Base-by-base conservation (phyloP, 2,113 vertebrate species). In the Pedetes capensis region DNA sequence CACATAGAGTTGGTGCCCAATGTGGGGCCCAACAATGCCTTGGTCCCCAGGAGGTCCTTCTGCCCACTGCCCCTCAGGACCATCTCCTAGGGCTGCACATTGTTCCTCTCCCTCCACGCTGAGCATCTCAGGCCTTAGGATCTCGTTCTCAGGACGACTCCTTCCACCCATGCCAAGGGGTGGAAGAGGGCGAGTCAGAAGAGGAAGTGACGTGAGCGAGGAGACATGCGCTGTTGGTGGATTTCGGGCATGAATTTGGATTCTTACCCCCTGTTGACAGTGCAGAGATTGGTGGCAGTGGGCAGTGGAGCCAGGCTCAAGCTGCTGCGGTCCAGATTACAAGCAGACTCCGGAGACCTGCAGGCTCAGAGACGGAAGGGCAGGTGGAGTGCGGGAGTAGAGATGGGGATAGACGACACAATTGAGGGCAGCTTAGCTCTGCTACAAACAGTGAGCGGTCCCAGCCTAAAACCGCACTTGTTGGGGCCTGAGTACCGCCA, bases 381-480 rank as follows among this genome's bases (percentile, higher is more conserved):
- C n/a, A 32, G 55, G 13, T 0, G 8, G 37, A 51, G 49, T 1
- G 23, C 3, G 1, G 8, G 42, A 0, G 0, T 13, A 13, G 27
- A 3, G 39, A 18, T 3, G 0, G 1, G 20, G 39, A 11, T 8
- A 8, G 6, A 8, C 34, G 8, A 68, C 22, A 0, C 4, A 2
- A 7, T 3, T 27, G 22, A 0, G 9, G 37, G n/a, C 44, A 2
- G 13, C 11, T 23, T 2, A 18, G 32, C 53, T 49, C 57, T 55
- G 32, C 20, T 17, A 13, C 27, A 22, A 55, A 1, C 14, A 20
- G 37, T 34, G 10, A 13, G 34, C 6, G 0, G 10, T 23, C 64
- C 2, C 10, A 7, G 13, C 2, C 23, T 14, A 49, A n/a, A n/a
- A n/a, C n/a, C n/a, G n/a, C n/a, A n/a, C n/a, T n/a, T n/a, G n/a